These are phyloP conservation scores for Rhinoptilus africanus DNA, from an alignment of 2,113 vertebrate species.

Conservation along the genomic window DNA sequence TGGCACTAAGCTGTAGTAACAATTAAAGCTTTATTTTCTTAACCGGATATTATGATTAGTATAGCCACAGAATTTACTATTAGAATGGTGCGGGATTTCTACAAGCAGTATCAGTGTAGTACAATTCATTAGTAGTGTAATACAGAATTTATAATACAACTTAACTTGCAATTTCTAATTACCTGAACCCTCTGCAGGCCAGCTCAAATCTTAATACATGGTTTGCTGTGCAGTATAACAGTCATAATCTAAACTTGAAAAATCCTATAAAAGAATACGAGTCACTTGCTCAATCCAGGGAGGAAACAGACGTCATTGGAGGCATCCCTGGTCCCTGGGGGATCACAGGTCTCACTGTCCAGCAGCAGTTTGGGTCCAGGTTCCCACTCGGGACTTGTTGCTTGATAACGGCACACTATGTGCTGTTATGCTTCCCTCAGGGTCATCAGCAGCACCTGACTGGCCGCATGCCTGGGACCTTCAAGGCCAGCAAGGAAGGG, in stretches of 20 bases:
- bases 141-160: neutral
- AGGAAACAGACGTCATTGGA: neutral
- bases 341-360: neutral
- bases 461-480: neutral
- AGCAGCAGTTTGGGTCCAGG: neutral
- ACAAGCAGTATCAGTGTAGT: neutral
- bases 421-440: accelerated
- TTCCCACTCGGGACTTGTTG: neutral
- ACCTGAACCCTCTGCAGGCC: neutral
- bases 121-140: neutral
- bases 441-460: neutral
- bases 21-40: neutral
- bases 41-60: neutral
- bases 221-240: neutral
- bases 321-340: neutral
- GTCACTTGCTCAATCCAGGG: neutral
- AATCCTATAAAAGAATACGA: neutral
- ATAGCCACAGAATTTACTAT: neutral
- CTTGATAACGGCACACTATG: too few species aligned
- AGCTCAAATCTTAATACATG: neutral
- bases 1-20: neutral
- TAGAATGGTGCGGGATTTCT: neutral
- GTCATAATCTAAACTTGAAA: neutral
- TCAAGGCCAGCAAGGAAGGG: neutral
- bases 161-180: neutral